Evolutionary conservation across 1,140 invertebrate genomes (phyloP).

Genomic region (Diorhabda carinulata): DNA sequence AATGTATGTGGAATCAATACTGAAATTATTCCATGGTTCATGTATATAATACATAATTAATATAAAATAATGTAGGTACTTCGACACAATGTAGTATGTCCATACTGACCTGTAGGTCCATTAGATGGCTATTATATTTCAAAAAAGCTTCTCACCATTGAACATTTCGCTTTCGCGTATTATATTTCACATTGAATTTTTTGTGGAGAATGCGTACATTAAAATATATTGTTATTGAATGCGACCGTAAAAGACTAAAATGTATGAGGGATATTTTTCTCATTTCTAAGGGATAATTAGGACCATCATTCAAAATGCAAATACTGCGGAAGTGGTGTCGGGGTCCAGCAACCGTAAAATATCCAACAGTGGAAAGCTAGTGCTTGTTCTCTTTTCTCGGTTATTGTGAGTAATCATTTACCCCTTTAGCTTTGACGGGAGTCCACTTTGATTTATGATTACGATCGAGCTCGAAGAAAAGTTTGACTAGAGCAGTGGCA

Average conservation of each 20-base stretch:
- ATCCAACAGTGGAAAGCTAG: constrained; percentile 14
- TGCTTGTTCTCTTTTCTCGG: constrained; percentile 9
- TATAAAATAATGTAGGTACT: no score
- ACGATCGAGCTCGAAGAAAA: constrained; percentile 3
- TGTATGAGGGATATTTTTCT: constrained; percentile 16
- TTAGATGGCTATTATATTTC: no score
- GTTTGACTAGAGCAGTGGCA: no score
- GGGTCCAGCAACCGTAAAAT: constrained; percentile 22
- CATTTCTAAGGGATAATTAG: constrained; percentile 18
- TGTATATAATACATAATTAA: no score
- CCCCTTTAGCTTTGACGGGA: constrained; percentile 20
- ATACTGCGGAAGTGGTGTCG: constrained; percentile 19
- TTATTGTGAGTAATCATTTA: constrained; percentile 16
- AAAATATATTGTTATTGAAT: neutral
- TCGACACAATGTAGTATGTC: no score
- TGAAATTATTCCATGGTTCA: no score
- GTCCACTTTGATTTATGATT: constrained; percentile 16
- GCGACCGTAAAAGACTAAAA: constrained; percentile 5
- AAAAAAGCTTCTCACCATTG: no score
- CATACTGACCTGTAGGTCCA: no score
- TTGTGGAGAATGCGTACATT: neutral
- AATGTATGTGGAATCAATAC: no score
- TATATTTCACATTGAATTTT: neutral
- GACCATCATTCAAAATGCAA: constrained; percentile 23
- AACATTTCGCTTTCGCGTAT: neutral